Evolutionary conservation across 2,888 invertebrate species (phyloP).

Genomic region (Drosophila trichaetosa): DNA sequence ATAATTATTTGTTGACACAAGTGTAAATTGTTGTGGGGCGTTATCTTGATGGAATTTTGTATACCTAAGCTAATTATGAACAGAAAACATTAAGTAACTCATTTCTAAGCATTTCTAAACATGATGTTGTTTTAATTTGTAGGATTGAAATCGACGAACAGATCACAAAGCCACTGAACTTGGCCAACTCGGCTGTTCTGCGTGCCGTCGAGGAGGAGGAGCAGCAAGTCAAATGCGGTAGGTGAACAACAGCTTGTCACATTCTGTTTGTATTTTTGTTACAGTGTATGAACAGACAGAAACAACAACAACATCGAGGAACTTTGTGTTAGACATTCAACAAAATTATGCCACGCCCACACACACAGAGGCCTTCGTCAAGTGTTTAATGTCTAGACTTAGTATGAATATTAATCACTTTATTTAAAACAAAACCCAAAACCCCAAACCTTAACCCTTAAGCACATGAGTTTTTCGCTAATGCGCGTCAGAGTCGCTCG

Average conservation of each 20-base stretch:
- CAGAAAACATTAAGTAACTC: not conserved
- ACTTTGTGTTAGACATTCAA: slow-evolving; percentile 56
- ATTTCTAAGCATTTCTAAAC: not conserved
- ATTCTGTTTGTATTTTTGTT: slow-evolving; percentile 10
- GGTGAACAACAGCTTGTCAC: slow-evolving; percentile 83
- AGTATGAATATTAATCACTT: slow-evolving; percentile 16
- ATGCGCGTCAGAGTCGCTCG: slow-evolving; percentile 79
- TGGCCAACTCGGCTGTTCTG: slow-evolving; percentile 94
- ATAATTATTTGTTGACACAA: slow-evolving; percentile 7
- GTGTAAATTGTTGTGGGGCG: not conserved
- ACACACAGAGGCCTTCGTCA: not conserved
- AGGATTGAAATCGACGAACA: slow-evolving; percentile 93
- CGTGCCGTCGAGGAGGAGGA: slow-evolving; percentile 95
- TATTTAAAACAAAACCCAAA: slow-evolving; percentile 5
- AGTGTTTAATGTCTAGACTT: slow-evolving; percentile 1
- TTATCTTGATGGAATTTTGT: slow-evolving; percentile 4
- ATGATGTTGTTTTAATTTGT: slow-evolving; percentile 42
- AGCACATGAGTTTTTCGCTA: slow-evolving; percentile 53
- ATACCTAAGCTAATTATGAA: not conserved
- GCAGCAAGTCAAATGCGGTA: slow-evolving; percentile 87
- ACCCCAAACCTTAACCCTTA: not conserved
- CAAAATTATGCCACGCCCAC: slow-evolving; percentile 28
- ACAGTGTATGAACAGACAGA: slow-evolving; percentile 2
- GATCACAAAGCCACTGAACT: slow-evolving; percentile 89
- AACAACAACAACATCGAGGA: slow-evolving; percentile 26